Evolutionary conservation across 2,113 vertebrate genomes (phyloP).

Genomic region (Promerops cafer): DNA sequence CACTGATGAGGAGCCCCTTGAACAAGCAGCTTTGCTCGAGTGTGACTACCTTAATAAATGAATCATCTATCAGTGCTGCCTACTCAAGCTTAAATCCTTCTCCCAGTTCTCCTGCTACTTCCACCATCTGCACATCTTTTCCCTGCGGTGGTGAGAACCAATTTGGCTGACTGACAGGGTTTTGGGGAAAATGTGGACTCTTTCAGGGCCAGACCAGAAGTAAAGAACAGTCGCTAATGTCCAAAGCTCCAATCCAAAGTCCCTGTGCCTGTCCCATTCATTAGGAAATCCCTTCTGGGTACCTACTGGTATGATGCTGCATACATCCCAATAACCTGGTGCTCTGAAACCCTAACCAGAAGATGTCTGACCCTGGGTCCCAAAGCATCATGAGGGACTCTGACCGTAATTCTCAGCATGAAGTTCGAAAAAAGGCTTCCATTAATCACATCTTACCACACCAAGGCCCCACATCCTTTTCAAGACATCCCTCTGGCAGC

Average conservation of each 20-base stretch:
- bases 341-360: background rate
- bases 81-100: constrained; percentile 13
- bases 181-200: background rate
- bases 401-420: background rate
- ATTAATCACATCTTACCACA: background rate
- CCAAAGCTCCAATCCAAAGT: background rate
- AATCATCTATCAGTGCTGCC: constrained; percentile 38
- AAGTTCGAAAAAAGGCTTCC: background rate
- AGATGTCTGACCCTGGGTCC: background rate
- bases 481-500: background rate
- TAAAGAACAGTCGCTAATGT: rapidly evolving
- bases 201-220: background rate
- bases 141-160: background rate
- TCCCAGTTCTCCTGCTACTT: background rate
- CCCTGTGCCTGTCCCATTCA: background rate
- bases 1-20: background rate
- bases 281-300: background rate
- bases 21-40: background rate
- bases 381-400: background rate
- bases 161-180: background rate
- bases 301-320: background rate
- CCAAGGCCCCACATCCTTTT: background rate
- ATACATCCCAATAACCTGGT: background rate
- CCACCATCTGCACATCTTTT: constrained; percentile 9
- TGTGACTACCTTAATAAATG: constrained; percentile 41